Base-by-base conservation (phyloP, 2,113 vertebrate species). In the Reinhardtius hippoglossoides region DNA sequence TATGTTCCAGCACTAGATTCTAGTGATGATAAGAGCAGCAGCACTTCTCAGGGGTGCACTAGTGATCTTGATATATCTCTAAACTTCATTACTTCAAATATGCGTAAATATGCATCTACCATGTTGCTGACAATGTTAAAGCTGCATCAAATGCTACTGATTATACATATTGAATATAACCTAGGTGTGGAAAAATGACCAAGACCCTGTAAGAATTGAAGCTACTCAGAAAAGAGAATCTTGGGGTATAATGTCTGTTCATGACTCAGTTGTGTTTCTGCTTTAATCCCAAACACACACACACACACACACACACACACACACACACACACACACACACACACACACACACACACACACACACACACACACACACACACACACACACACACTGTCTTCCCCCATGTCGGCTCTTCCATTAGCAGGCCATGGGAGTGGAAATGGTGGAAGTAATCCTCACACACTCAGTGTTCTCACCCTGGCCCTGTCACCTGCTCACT, bases 401-500 rank as follows among this genome's bases (percentile, higher is more conserved):
- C 16, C 44, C 70, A 72, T 9, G 67, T n/a, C 2, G 50, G 35
- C 58, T 65, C 69, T 81, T 87, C 86, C 85, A 88, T 91, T 92
- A 90, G 77, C 9, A 2, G 70, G 46, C 69, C 81, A 55, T 3
- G 35, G 83, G 67, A 52, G 80, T 77, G 61, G 74, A 91, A 93
- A 87, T 93, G 88, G 82, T 88, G 85, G 91, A 92, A 93, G 48
- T 93, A 93, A 92, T 93, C 88, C 76, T 73, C 71, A 55, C 81
- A 76, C 75, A 44, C 66, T 64, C 31, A 31, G 31, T 31, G 31
- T 31, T 31, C 80, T 21, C 31, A 9, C 68, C 60, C 58, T 42
- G 26, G 31, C 46, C 84, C 78, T 63, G 31, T 35, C 79, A 50
- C 23, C 69, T 48, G 75, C 40, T 83, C 87, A 83, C 42, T 74